Base-by-base conservation (phyloP, 2,888 invertebrate genomes). In the Branchipolynoe longqiensis region DNA sequence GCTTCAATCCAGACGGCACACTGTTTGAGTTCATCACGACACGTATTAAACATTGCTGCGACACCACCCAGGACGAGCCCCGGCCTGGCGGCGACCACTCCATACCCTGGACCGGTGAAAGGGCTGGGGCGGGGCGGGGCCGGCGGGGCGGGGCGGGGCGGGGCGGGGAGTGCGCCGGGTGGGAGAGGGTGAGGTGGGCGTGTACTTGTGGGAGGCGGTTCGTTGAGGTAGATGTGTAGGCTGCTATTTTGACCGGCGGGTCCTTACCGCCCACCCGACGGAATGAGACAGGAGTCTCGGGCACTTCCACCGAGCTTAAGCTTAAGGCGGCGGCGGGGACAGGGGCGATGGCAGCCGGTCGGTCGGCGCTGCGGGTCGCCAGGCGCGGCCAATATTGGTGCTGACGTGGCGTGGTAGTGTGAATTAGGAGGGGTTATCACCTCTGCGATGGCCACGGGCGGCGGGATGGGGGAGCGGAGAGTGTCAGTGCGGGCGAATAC, bases 21-120 rank as follows among this genome's bases (percentile, higher is more conserved):
- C 69, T 69, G 69, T 69, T 69, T 69, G 69, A 69, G 69, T 69
- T 69, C 69, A 69, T 33, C 69, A 36, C 25, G 69, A 38, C 36
- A 14, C 36, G 69, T 69, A 69, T 69, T 36, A n/a, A n/a, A n/a
- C n/a, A n/a, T n/a, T n/a, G n/a, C n/a, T n/a, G n/a, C n/a, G 33
- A 38, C 69, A 33, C 33, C 69, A 22, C 4, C 28, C 14, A 31
- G 62, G 31, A 31, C 2, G 31, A 12, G 62, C 28, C 14, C 12
- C 28, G 62, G 3, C 12, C 31, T 62, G 62, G 28, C 22, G 28
- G 62, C 25, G 31, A n/a, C n/a, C n/a, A n/a, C n/a, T n/a, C n/a
- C n/a, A n/a, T n/a, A n/a, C n/a, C n/a, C n/a, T n/a, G n/a, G n/a
- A n/a, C 2, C 28, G 62, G 62, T 14, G 62, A 3, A 31, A 62